Evolutionary conservation across 2,888 invertebrate species (phyloP).

Genomic region (Lasioglossum zephyrum): DNA sequence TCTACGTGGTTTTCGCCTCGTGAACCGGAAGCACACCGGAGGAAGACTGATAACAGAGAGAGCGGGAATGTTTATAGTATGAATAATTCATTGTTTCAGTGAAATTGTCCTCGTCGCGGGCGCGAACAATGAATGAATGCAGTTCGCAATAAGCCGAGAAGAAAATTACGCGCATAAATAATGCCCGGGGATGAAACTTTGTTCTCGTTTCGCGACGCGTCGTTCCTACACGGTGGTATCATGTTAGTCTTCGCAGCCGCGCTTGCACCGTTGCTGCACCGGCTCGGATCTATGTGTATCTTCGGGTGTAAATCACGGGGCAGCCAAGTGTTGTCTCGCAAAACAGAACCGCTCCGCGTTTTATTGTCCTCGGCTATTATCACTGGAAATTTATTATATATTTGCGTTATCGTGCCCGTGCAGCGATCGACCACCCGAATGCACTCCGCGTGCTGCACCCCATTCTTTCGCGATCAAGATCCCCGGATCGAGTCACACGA

Average conservation of each 20-base stretch:
- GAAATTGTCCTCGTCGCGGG: constrained; percentile 58
- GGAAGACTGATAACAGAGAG: constrained; percentile 45
- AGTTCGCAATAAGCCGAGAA: constrained; percentile 67
- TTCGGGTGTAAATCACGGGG: constrained; percentile 36
- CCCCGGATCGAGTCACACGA: neutral
- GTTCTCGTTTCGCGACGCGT: constrained; percentile 15
- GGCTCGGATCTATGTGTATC: constrained; percentile 20
- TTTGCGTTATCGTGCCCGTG: neutral
- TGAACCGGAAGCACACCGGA: constrained; percentile 14
- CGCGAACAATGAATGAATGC: constrained; percentile 65
- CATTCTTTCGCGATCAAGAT: neutral
- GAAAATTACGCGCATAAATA: constrained; percentile 71
- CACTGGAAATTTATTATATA: constrained; percentile 32
- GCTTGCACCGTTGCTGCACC: neutral
- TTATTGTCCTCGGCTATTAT: constrained; percentile 15
- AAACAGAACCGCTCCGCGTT: constrained; percentile 3
- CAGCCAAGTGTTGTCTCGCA: constrained; percentile 20
- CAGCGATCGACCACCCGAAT: neutral
- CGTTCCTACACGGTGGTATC: constrained; percentile 13
- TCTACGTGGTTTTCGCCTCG: neutral
- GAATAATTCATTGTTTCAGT: constrained; percentile 63
- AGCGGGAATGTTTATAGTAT: constrained; percentile 44
- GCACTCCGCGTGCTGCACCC: neutral
- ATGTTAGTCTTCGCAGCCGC: constrained; percentile 21
- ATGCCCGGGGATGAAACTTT: constrained; percentile 60